Conservation (phyloP, 2,797 vertebrate species). For the Denticeps clupeoides region DNA sequence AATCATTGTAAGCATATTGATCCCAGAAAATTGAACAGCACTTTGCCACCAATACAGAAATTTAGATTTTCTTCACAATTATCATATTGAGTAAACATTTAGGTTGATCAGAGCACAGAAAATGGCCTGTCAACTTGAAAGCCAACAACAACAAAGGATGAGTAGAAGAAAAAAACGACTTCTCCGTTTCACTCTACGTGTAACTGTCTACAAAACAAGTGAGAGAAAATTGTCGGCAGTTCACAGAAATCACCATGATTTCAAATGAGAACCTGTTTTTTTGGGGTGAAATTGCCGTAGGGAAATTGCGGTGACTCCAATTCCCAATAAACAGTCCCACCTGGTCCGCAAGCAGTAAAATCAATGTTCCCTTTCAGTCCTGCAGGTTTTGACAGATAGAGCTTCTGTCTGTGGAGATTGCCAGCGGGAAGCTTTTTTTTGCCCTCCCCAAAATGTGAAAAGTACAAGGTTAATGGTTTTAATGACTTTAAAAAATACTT, state of each 20-base stretch:
- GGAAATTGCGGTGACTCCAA: conserved; percentile 14
- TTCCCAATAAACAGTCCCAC: conserved; percentile 23
- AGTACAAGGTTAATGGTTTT: conserved; percentile 2
- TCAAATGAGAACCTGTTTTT: conserved; percentile 16
- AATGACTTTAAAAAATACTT: neutral
- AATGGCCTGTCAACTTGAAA: neutral
- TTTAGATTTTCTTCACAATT: neutral
- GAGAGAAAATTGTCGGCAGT: conserved; percentile 28
- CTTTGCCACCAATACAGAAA: neutral
- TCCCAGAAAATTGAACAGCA: neutral
- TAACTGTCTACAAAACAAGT: conserved; percentile 9
- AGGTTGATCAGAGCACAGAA: neutral
- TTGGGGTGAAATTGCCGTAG: conserved; percentile 12
- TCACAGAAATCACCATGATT: conserved; percentile 18
- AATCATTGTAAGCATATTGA: too few species aligned
- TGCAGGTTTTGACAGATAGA: conserved; percentile 9
- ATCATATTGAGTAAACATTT: neutral
- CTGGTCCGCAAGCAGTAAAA: conserved; percentile 28
- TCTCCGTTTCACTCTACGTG: neutral
- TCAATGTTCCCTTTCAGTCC: conserved; percentile 12
- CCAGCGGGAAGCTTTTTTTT: neutral
- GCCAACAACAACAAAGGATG: neutral
- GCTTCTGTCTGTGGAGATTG: neutral
- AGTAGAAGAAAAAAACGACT: neutral
- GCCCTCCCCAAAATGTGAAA: neutral